Percentiles rank a stretch among this genome's conserved stretches.
Evolutionary conservation across 2,113 vertebrate genomes (phyloP).

Genomic region (Sceloporus undulatus): DNA sequence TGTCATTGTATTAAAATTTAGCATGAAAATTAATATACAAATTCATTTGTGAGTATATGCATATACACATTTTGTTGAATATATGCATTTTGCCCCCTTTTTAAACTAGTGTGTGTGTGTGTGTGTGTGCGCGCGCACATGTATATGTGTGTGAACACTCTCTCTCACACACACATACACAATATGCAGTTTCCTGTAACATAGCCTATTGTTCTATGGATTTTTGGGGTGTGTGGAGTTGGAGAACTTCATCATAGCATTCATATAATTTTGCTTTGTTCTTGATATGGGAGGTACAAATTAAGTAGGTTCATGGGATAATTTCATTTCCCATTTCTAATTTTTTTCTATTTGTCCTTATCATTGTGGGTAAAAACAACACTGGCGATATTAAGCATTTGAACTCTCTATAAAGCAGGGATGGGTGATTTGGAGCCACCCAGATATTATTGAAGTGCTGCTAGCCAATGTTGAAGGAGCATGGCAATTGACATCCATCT

Average conservation of each 20-base stretch:
- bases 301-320: background rate
- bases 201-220: too few relatives aligned
- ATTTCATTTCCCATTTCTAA: background rate
- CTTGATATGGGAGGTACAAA: background rate
- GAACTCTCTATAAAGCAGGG: background rate
- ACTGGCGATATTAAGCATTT: background rate
- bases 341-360: background rate
- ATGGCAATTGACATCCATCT: background rate
- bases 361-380: background rate
- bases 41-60: background rate
- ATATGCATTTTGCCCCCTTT: background rate
- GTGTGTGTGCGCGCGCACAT: too few relatives aligned
- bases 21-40: background rate
- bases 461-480: background rate
- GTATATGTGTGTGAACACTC: too few relatives aligned
- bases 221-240: background rate
- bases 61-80: background rate
- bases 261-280: background rate
- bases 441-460: background rate
- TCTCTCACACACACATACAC: too few relatives aligned
- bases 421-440: too few relatives aligned
- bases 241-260: background rate
- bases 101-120: too few relatives aligned
- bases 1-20: background rate
- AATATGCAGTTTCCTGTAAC: too few relatives aligned